Percentiles rank a stretch among this genome's conserved stretches.
These are phyloP conservation scores for Linhomoeus sp. DNA, from an alignment of 2,888 invertebrate species.

Conservation along the genomic window DNA sequence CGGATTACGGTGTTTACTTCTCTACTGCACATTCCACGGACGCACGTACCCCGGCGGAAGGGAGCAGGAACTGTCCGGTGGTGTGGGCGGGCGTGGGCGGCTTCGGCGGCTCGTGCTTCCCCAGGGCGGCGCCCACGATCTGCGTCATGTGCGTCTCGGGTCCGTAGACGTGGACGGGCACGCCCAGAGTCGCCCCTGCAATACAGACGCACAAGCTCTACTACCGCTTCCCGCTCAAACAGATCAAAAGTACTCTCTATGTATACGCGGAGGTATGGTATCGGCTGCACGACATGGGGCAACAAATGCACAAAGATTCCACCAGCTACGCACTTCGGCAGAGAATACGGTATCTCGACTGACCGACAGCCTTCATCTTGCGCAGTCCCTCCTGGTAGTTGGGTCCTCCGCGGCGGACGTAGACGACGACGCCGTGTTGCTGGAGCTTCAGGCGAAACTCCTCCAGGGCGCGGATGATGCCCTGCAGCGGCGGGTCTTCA, in stretches of 20 bases:
- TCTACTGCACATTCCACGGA: too few species aligned
- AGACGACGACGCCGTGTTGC: conserved; percentile 77
- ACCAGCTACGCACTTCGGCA: background rate
- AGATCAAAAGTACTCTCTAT: too few species aligned
- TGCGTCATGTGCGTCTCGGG: conserved; percentile 99
- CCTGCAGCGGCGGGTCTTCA: conserved; percentile 30
- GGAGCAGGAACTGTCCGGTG: conserved; percentile 69
- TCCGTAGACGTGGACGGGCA: conserved; percentile 81
- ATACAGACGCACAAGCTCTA: too few species aligned
- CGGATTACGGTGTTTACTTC: too few species aligned
- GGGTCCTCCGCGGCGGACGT: conserved; percentile 87
- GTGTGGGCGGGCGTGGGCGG: conserved; percentile 45
- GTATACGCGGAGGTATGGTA: too few species aligned
- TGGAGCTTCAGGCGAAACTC: conserved; percentile 72
- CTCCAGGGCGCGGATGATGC: conserved; percentile 83
- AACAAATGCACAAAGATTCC: background rate
- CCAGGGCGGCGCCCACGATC: conserved; percentile 93
- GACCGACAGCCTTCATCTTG: conserved; percentile 67
- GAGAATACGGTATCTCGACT: conserved; percentile 13
- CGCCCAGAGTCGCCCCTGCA: conserved; percentile 45
- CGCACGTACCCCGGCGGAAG: too few species aligned
- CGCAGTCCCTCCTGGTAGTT: conserved; percentile 95
- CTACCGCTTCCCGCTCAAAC: too few species aligned
- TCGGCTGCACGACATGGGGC: background rate
- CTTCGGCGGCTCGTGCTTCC: conserved; percentile 54